Evolutionary conservation across 2,113 vertebrate species (phyloP).

Genomic region (Ascaphus truei): DNA sequence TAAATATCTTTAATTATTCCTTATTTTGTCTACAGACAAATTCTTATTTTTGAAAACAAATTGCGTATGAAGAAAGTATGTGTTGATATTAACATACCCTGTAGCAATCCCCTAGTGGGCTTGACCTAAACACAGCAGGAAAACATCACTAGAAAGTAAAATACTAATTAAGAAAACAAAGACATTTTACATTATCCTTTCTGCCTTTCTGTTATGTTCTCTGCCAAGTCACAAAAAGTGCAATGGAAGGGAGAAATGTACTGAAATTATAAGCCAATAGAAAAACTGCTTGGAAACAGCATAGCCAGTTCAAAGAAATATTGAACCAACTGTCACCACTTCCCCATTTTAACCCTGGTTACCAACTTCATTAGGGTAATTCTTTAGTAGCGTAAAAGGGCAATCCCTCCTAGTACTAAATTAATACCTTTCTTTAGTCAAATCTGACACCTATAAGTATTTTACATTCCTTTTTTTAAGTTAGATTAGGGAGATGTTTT

Average conservation of each 20-base stretch:
- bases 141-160: neutral
- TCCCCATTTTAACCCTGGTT: neutral
- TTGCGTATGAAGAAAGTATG: conserved; percentile 8
- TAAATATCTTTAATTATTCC: no score
- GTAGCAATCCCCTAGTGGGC: neutral
- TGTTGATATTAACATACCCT: neutral
- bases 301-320: neutral
- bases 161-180: conserved; percentile 17
- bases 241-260: neutral
- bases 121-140: conserved; percentile 2
- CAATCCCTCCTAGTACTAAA: no score
- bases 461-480: no score
- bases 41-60: no score
- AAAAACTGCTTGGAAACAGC: neutral
- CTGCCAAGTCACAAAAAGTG: neutral
- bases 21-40: no score
- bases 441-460: no score
- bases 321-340: neutral
- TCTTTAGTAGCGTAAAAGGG: neutral
- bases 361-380: neutral
- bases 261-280: neutral
- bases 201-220: neutral
- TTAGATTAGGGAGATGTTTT: no score
- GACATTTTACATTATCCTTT: conserved; percentile 16
- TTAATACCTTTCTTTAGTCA: no score